Evolutionary conservation across 2,113 vertebrate genomes (phyloP), one percentile per base, ranked within the genome.

Genomic region (Sturnira hondurensis): DNA sequence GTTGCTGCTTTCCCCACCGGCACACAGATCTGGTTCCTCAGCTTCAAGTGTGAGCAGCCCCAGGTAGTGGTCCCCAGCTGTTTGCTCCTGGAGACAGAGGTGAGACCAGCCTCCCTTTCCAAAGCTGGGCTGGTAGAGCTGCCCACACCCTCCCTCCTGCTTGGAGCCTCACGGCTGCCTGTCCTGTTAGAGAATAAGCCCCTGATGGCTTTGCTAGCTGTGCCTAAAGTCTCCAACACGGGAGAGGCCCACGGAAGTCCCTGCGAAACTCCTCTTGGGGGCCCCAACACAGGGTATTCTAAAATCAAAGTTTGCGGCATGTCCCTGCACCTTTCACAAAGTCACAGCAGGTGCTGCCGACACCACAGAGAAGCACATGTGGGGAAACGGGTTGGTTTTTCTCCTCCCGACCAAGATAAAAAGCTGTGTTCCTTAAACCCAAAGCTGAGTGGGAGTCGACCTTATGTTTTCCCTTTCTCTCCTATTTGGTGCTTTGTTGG

Each of bases 11-110:
- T 52, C 50, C 61, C 77, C 33, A 36, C 41, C 1, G 31, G 41
- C 1, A 2, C 31, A 16, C 5, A 2, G 43, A 58, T 2, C 15
- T 33, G 50, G n/a, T 13, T 68, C 12, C 58, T 38, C 0, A 0
- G 4, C 50, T 86, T 12, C 19, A 0, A 1, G 20, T 24, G 50
- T 45, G 4, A 5, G 78, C 5, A 9, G 38, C 9, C 17, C 43
- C 1, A 3, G 1, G 52, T 11, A 31, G 0, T 54, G 76, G 36
- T 19, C 28, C 58, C 56, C 45, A 61, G 31, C 8, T 10, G 16
- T 33, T 3, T 7, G 45, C 24, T 47, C 43, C 36, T 26, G 5
- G 0, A 45, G 38, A 26, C 19, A 3, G 73, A 61, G 26, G 10
- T 10, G 20, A 68, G 41, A 19, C 28, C 20, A 24, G 36, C 45